Evolutionary conservation across 2,113 vertebrate genomes (phyloP), one percentile per base, ranked within the genome.

Genomic region (Gavia stellata): DNA sequence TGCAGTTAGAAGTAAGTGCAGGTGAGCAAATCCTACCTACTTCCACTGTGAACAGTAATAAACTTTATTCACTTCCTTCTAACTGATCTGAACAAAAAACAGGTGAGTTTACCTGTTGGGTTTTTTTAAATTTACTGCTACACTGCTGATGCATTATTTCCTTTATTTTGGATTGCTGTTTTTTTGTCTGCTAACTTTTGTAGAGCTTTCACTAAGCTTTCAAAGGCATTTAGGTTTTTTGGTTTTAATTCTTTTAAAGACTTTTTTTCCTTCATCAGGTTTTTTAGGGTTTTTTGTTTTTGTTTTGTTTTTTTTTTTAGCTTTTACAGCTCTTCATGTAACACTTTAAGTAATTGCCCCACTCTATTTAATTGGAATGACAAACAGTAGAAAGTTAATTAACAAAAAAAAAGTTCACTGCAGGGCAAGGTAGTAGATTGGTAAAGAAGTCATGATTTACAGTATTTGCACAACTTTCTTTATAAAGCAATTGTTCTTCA

Each of bases 401-500:
- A 98, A 94, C 86, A 94, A 88, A 94, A 61, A 82, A 63, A 96
- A 97, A 97, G 67, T 95, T 95, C 75, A 96, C 93, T 47, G 25
- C 36, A 83, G 91, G 94, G 94, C 91, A 93, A 94, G 94, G 91
- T 92, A 96, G 84, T 78, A 93, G 86, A 93, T 95, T 86, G 92
- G 65, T 92, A 96, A 91, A 97, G 87, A 96, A 96, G 86, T 92
- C n/a, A 36, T 84, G 90, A 97, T 98, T 98, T 97, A 98, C 96
- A 92, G 84, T 96, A 96, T 98, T 97, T 98, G 92, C 82, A 94
- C 96, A 97, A 97, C 90, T 97, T 97, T 95, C 96, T 97, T 97
- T 97, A 96, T 96, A 97, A 98, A 97, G 95, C 92, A 97, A 92
- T 97, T 95, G 97, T 93, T 98, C 94, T 97, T 98, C 97, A 96